Base-by-base conservation (phyloP, 2,113 vertebrate species). In the Butorides virescens region DNA sequence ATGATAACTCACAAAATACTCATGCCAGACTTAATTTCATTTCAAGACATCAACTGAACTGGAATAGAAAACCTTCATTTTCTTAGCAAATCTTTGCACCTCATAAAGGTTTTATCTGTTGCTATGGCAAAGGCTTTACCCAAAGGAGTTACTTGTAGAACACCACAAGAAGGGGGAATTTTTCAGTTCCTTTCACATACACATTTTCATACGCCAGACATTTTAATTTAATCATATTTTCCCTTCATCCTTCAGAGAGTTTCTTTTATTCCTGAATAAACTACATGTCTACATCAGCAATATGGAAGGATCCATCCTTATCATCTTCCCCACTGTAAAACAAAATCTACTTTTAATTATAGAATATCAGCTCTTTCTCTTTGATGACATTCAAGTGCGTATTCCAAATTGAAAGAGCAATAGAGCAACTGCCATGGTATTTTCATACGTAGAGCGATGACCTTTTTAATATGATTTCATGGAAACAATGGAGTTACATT, bases 21-120 rank as follows among this genome's bases (percentile, higher is more conserved):
- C 36, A 61, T 34, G 63, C 23, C 66, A 96, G 90, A 70, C 32
- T 87, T 97, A 93, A 97, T 97, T 96, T 97, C 50, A 91, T 97
- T 97, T 95, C 58, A 65, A 95, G 85, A 65, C 27, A 91, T 77
- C 75, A 98, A 68, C 23, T 95, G 94, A 97, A 94, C 83, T 79
- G 62, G 76, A 75, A 94, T 93, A 90, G 75, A 96, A 95, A 93
- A 59, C 44, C 83, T 92, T 96, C 59, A 97, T 97, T 98, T 97
- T 92, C 96, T 94, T 95, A 97, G 94, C 79, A 96, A 98, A 98
- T 96, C 83, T 97, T 95, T 95, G 36, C 62, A 91, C 78, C 91
- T 97, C 91, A 93, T 97, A 97, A 98, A 96, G 93, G 50, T 88
- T 97, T 97, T 96, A 78, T 94, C 91, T 98, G 93, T 89, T 97